Conservation (phyloP, 1,140 invertebrate genomes). For the Pristionchus pacificus region DNA sequence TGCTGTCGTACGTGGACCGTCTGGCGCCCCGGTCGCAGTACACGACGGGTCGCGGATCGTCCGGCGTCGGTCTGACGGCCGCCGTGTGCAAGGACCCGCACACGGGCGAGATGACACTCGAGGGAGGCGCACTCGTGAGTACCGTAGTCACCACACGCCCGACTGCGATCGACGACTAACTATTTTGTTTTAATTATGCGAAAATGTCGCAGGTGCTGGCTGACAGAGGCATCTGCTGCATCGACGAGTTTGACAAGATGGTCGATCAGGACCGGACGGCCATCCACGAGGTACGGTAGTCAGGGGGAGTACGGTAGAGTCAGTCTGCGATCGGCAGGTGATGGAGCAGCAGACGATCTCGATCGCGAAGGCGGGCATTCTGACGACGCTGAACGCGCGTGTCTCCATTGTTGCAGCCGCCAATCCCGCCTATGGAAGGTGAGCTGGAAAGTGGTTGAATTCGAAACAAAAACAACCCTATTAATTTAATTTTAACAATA, state of each 20-base stretch:
- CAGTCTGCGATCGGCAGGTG: too few species aligned
- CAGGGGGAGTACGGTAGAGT: not conserved
- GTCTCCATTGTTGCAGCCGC: conserved; percentile 96
- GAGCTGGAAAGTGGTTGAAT: not conserved
- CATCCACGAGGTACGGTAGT: conserved; percentile 80
- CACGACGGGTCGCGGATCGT: conserved; percentile 80
- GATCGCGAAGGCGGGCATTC: conserved; percentile 97
- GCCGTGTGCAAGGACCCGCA: conserved; percentile 95
- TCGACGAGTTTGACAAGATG: conserved; percentile 99
- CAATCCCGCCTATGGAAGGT: conserved; percentile 86
- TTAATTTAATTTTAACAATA: too few species aligned
- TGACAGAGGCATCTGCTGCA: conserved; percentile 94
- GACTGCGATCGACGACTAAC: too few species aligned
- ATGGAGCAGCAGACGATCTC: conserved; percentile 99
- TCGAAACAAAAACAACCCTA: too few species aligned
- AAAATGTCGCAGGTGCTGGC: conserved; percentile 70
- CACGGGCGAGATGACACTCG: conserved; percentile 92
- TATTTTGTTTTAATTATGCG: not conserved
- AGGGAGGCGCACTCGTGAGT: conserved; percentile 80
- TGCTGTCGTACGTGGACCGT: conserved; percentile 88
- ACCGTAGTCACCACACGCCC: too few species aligned
- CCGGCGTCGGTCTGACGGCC: conserved; percentile 94
- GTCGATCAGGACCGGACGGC: conserved; percentile 88
- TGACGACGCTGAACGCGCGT: conserved; percentile 92
- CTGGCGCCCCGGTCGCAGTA: conserved; percentile 87